A percentile compares a stretch with the other conserved stretches of the same genome.
phyloP scores from a whole-genome alignment of 2,888 invertebrate genomes.

The Ecliptopera silaceata region DNA sequence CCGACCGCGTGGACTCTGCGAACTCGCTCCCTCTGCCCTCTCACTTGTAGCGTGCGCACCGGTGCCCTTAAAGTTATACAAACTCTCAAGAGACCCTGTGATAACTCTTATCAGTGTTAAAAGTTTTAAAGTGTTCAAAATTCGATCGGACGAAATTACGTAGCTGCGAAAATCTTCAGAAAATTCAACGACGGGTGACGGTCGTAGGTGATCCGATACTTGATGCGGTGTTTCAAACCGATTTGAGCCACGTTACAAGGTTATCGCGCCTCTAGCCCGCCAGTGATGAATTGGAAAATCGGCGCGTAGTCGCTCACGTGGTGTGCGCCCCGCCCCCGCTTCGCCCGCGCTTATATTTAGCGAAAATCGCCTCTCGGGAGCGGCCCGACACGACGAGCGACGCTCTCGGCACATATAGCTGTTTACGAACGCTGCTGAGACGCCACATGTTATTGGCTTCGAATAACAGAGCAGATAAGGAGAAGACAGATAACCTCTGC shows the following conservation, averaged over 20 bases:
- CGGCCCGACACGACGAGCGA: constrained; percentile 75
- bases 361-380: constrained; percentile 82
- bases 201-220: constrained; percentile 64
- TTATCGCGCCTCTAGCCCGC: constrained; percentile 78
- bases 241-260: constrained; percentile 80
- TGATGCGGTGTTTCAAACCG: constrained; percentile 65
- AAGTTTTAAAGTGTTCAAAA: constrained; percentile 70
- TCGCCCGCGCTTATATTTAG: constrained; percentile 80
- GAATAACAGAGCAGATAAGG: constrained; percentile 78
- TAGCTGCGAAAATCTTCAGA: constrained; percentile 54
- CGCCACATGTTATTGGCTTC: constrained; percentile 81
- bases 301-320: constrained; percentile 83
- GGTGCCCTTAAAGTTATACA: constrained; percentile 37
- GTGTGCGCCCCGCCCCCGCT: constrained; percentile 78
- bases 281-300: constrained; percentile 83
- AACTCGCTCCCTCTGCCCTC: constrained; percentile 46
- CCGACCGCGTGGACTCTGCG: constrained; percentile 74
- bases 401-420: constrained; percentile 66
- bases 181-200: constrained; percentile 55
- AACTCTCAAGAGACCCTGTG: constrained; percentile 52
- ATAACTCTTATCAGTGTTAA: constrained; percentile 74
- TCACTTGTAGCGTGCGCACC: constrained; percentile 34
- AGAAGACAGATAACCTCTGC: constrained; percentile 77
- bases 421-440: constrained; percentile 77
- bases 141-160: constrained; percentile 58